These are phyloP conservation scores for Cataglyphis hispanica DNA, from an alignment of 1,140 invertebrate species.

Conservation along the genomic window DNA sequence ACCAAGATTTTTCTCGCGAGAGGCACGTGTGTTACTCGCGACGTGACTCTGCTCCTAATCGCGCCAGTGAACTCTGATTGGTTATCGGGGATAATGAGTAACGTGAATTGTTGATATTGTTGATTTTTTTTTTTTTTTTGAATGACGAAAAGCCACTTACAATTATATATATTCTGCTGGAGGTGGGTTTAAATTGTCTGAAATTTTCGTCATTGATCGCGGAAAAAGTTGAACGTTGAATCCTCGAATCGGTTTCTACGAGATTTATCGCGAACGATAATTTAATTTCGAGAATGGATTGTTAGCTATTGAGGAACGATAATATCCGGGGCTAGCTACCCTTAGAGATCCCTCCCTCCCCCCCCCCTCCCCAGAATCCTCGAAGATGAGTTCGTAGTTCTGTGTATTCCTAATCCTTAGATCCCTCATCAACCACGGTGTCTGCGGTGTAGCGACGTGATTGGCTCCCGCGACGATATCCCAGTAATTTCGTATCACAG, in stretches of 20 bases:
- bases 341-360: too few species aligned
- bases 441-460: neutral
- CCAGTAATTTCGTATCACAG: constrained; percentile 4
- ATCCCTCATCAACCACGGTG: constrained; percentile 11
- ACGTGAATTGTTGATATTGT: neutral
- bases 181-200: constrained; percentile 6
- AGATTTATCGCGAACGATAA: neutral
- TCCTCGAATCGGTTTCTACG: neutral
- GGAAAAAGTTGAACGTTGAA: neutral
- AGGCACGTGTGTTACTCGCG: neutral
- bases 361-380: neutral
- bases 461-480: constrained; percentile 26
- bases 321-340: neutral
- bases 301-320: neutral
- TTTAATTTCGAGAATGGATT: neutral
- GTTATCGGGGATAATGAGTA: neutral
- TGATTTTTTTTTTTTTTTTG: neutral
- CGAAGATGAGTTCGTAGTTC: neutral
- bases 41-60: neutral
- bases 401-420: constrained; percentile 1
- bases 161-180: neutral
- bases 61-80: neutral
- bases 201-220: neutral
- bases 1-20: too few species aligned
- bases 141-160: neutral